phyloP scores from a whole-genome alignment of 2,113 vertebrate species.

The Coregonus clupeaformis region DNA sequence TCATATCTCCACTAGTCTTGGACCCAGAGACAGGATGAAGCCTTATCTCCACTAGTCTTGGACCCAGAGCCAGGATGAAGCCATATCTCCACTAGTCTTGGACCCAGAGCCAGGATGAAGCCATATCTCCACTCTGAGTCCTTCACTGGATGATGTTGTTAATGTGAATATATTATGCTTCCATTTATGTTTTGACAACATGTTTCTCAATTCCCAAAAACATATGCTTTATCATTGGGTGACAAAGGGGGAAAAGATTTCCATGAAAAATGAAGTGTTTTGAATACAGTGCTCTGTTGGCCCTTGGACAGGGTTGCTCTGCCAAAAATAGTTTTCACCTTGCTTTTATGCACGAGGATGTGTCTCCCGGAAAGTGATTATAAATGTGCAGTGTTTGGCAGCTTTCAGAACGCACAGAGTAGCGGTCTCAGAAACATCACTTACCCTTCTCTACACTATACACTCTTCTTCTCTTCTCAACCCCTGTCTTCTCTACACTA shows the following conservation, averaged over 20 bases:
- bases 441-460: neutral
- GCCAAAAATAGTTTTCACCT: constrained; percentile 39
- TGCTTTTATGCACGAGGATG: constrained; percentile 38
- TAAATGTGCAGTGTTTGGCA: constrained; percentile 46
- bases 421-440: no score
- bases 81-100: constrained; percentile 37
- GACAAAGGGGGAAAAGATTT: constrained; percentile 42
- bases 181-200: constrained; percentile 57
- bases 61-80: constrained; percentile 25
- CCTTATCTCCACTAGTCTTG: constrained; percentile 26
- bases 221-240: constrained; percentile 36
- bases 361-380: constrained; percentile 39
- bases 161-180: constrained; percentile 49
- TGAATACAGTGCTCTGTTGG: constrained; percentile 43
- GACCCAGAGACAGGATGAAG: constrained; percentile 25
- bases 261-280: constrained; percentile 46
- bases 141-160: constrained; percentile 51
- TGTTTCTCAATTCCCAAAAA: constrained; percentile 50
- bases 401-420: neutral
- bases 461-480: neutral
- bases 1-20: constrained; percentile 36
- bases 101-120: constrained; percentile 28
- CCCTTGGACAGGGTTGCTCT: constrained; percentile 23
- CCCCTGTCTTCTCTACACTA: no score
- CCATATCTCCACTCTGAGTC: constrained; percentile 43